A percentile compares a stretch with the other conserved stretches of the same genome.
These are phyloP conservation scores for Himalopsyche kuldschensis DNA, from an alignment of 2,888 invertebrate genomes.

Conservation along the genomic window DNA sequence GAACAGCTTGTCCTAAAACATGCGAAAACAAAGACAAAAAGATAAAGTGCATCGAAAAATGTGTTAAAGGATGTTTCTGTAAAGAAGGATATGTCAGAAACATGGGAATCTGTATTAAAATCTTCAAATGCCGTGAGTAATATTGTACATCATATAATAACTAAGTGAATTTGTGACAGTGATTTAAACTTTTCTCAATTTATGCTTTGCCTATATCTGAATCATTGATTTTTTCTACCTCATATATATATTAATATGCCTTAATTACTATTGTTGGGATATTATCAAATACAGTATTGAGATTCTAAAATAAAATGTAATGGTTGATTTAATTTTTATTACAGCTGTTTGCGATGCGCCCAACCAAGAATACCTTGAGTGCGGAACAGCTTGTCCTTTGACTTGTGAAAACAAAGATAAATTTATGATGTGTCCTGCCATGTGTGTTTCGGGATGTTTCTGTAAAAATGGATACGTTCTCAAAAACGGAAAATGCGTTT, in stretches of 20 bases:
- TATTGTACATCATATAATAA: too few relatives aligned
- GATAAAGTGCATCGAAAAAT: background rate
- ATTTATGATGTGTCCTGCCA: background rate
- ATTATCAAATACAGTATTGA: too few relatives aligned
- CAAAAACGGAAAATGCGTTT: conserved; percentile 7
- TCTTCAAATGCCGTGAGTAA: conserved; percentile 12
- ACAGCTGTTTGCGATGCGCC: background rate
- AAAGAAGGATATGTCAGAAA: conserved; percentile 8
- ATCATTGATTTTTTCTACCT: too few relatives aligned
- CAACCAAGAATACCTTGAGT: conserved; percentile 11
- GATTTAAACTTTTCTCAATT: too few relatives aligned
- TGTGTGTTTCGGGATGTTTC: conserved; percentile 8
- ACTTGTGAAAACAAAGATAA: background rate
- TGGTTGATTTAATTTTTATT: background rate
- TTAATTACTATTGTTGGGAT: too few relatives aligned
- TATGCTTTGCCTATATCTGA: too few relatives aligned
- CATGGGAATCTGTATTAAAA: conserved; percentile 8
- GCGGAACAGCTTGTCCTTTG: conserved; percentile 8
- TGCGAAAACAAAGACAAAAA: conserved; percentile 7
- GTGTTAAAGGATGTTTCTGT: conserved; percentile 13
- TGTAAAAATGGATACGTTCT: conserved; percentile 19
- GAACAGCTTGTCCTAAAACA: conserved; percentile 20
- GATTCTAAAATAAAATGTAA: too few relatives aligned
- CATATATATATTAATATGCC: too few relatives aligned
- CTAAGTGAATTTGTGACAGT: too few relatives aligned